Percentiles rank a stretch among this genome's conserved stretches.
Evolutionary conservation across 2,888 invertebrate species (phyloP).

Genomic region (Cordylochernes scorpioides): DNA sequence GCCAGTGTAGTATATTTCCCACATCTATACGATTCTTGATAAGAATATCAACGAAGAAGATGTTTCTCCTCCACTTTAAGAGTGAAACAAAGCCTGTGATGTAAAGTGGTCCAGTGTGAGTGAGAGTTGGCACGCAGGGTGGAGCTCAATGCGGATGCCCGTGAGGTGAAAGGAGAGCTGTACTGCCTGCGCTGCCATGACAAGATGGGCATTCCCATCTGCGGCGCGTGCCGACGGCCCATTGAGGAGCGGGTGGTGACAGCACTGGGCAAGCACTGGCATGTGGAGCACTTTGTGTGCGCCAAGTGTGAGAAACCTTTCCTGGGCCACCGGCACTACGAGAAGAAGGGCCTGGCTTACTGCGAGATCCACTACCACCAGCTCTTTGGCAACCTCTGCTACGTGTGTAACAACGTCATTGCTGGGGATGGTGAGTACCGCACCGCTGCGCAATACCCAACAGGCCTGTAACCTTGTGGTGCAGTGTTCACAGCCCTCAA

Average conservation of each 20-base stretch:
- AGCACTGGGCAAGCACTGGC: slow-evolving; percentile 92
- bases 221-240: slow-evolving; percentile 91
- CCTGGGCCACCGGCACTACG: slow-evolving; percentile 92
- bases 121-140: too few species aligned
- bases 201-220: slow-evolving; percentile 99
- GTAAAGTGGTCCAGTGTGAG: too few species aligned
- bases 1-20: too few species aligned
- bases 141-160: slow-evolving; percentile 78
- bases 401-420: slow-evolving; percentile 93
- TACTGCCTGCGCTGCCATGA: slow-evolving; percentile 95
- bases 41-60: not conserved
- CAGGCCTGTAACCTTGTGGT: slow-evolving; percentile 10
- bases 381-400: slow-evolving; percentile 92
- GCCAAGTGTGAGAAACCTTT: slow-evolving; percentile 99
- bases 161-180: slow-evolving; percentile 81
- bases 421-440: slow-evolving; percentile 60
- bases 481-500: slow-evolving; percentile 87
- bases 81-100: too few species aligned
- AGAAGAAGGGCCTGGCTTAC: slow-evolving; percentile 91
- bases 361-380: slow-evolving; percentile 98
- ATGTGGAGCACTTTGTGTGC: slow-evolving; percentile 98
- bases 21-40: not conserved
- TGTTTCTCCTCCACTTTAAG: too few species aligned
- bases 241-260: slow-evolving; percentile 97
- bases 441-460: slow-evolving; percentile 1